phyloP scores from a whole-genome alignment of 2,113 vertebrate genomes.

The Centropus unirufus region DNA sequence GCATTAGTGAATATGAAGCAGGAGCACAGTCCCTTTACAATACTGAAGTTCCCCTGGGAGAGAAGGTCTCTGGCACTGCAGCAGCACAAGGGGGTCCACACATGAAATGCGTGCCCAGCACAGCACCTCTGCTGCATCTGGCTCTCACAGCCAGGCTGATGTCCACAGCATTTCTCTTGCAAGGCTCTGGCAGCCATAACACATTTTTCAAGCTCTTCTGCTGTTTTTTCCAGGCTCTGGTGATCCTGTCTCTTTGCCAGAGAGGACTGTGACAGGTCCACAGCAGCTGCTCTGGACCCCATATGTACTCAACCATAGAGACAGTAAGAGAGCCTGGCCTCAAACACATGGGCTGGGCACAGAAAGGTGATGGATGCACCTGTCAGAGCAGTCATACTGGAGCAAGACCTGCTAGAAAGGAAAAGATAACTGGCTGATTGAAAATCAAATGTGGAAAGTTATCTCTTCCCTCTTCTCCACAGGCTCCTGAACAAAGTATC shows the following conservation, averaged over 20 bases:
- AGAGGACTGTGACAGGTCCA: not conserved
- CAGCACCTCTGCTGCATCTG: rapidly evolving
- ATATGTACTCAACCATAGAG: not conserved
- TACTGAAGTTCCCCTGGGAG: not conserved
- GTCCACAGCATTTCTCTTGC: not conserved
- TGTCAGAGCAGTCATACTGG: not conserved
- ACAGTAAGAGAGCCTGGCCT: rapidly evolving
- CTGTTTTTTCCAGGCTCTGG: not conserved
- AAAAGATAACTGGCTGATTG: not conserved
- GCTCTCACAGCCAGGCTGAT: not conserved
- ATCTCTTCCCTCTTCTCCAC: not conserved
- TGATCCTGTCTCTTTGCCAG: not conserved
- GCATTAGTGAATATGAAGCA: not conserved
- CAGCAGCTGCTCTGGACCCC: not conserved
- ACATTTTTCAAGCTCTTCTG: not conserved
- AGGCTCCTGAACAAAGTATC: not conserved
- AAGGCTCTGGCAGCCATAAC: rapidly evolving
- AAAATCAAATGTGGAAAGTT: not conserved
- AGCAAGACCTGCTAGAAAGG: not conserved
- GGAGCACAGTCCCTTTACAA: not conserved
- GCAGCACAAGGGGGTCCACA: not conserved
- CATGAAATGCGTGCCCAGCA: not conserved
- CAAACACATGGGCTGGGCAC: not conserved
- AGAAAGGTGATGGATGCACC: not conserved
- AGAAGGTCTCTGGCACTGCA: not conserved